Base-by-base conservation (phyloP, 2,797 vertebrate genomes). In the Sebastes iracundus region DNA sequence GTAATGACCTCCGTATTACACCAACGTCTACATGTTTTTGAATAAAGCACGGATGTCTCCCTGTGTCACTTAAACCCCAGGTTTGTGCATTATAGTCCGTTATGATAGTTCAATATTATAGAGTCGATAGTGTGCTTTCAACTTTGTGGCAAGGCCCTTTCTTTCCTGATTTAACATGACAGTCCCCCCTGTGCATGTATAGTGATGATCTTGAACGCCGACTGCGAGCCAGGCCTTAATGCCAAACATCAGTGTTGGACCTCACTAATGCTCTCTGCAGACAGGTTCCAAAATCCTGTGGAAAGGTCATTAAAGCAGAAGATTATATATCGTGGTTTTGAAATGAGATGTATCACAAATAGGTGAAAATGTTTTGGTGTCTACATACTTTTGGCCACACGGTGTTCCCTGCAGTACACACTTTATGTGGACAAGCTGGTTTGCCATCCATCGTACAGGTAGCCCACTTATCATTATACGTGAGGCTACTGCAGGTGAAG, bases 401-500 rank as follows among this genome's bases (percentile, higher is more conserved):
- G 4, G 22, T 3, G 13, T 2, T 25, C 62, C 33, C 20, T 1
- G 58, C 27, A 16, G 64, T n/a, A 13, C 7, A 25, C 27, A 68
- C 20, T 53, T 20, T 10, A 23, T 78, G 46, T 28, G 14, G 9
- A 33, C 32, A 58, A 22, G 56, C 22, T 12, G 33, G 12, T 71
- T 55, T 32, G 9, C 53, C 52, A 25, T 23, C 18, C 16, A 3
- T 38, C 4, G 0, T 10, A 11, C 33, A 73, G 61, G 52, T 66
- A 52, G 33, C 27, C 35, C 42, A n/a, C 14, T 55, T 59, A 67
- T 62, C 7, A 27, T 72, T 20, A 14, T 11, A 23, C 13, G 9
- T 3, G 60, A 67, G 38, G 68, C 64, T 9, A 22, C 73, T 25
- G 65, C 69, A 81, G 84, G 60, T 62, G 71, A 84, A 61, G 52